Percentiles rank a stretch among this genome's conserved stretches.
phyloP scores from a whole-genome alignment of 1,140 invertebrate genomes.

The Stegodyphus mimosarum region DNA sequence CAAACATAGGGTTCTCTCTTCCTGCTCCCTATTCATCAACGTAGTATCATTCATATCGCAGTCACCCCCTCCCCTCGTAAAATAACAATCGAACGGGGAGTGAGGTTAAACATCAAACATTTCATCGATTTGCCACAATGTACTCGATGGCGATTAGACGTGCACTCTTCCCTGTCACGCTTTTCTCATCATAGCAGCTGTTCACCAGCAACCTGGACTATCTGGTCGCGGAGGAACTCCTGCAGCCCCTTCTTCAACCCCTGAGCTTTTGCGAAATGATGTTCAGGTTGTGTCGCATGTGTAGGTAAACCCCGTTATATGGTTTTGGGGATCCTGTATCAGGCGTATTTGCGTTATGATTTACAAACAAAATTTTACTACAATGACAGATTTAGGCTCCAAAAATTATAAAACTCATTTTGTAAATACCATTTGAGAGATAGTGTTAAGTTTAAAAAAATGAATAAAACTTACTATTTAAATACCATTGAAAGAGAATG shows the following conservation, averaged over 20 bases:
- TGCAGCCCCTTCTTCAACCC: neutral
- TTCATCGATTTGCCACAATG: slow-evolving; percentile 52
- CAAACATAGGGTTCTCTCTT: neutral
- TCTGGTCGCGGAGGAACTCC: too few species aligned
- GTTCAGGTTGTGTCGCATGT: neutral
- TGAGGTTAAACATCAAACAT: slow-evolving; percentile 27
- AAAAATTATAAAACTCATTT: too few species aligned
- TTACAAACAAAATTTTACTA: too few species aligned
- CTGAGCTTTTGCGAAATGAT: neutral
- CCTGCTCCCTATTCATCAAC: neutral
- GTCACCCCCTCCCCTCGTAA: slow-evolving; percentile 5
- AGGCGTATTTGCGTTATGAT: too few species aligned
- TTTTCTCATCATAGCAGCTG: slow-evolving; percentile 4
- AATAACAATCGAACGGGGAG: slow-evolving; percentile 35
- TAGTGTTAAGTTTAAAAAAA: too few species aligned
- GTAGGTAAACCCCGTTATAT: neutral
- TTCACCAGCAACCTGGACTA: neutral
- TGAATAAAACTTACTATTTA: too few species aligned
- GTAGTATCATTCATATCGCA: neutral
- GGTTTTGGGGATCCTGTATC: too few species aligned
- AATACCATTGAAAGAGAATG: too few species aligned
- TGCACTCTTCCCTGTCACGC: neutral
- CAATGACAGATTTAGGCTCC: too few species aligned
- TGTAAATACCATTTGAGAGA: too few species aligned
- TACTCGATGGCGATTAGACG: slow-evolving; percentile 31